Conservation (phyloP, 2,888 invertebrate genomes). For the Cinara cedri region DNA sequence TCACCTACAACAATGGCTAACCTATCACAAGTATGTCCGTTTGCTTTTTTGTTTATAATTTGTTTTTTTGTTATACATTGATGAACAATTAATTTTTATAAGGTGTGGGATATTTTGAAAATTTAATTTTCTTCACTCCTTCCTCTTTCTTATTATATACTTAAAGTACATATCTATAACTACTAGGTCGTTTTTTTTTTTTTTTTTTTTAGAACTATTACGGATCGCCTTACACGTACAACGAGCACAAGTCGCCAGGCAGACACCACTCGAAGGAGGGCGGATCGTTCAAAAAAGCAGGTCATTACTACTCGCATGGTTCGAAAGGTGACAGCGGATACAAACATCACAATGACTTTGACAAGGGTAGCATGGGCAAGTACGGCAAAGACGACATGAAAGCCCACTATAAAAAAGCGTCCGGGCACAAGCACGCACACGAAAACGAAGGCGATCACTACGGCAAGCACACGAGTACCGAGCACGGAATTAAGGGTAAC, state of each 20-base stretch:
- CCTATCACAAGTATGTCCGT: too few relatives aligned
- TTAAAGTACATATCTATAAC: too few relatives aligned
- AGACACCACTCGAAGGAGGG: slow-evolving; percentile 63
- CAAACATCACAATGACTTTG: slow-evolving; percentile 70
- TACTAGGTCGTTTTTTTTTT: too few relatives aligned
- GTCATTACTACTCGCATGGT: slow-evolving; percentile 67
- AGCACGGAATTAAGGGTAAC: slow-evolving; percentile 71
- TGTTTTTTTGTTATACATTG: too few relatives aligned
- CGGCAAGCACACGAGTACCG: slow-evolving; percentile 71
- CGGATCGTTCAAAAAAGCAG: slow-evolving; percentile 67
- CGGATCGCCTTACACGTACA: slow-evolving; percentile 69
- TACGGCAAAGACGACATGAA: slow-evolving; percentile 73
- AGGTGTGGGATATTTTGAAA: too few relatives aligned
- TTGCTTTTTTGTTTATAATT: too few relatives aligned
- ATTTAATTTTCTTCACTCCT: too few relatives aligned
- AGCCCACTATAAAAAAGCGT: slow-evolving; percentile 71
- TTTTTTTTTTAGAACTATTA: slow-evolving; percentile 64
- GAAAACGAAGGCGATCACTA: slow-evolving; percentile 72
- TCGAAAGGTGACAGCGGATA: slow-evolving; percentile 73
- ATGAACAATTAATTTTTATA: too few relatives aligned
- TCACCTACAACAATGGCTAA: too few relatives aligned
- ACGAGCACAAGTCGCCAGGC: slow-evolving; percentile 57
- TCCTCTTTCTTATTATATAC: too few relatives aligned
- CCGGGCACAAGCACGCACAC: slow-evolving; percentile 70
- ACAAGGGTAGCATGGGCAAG: slow-evolving; percentile 72